A percentile compares a stretch with the other conserved stretches of the same genome.
Evolutionary conservation across 2,113 vertebrate species (phyloP).

Genomic region (Gila orcuttii): DNA sequence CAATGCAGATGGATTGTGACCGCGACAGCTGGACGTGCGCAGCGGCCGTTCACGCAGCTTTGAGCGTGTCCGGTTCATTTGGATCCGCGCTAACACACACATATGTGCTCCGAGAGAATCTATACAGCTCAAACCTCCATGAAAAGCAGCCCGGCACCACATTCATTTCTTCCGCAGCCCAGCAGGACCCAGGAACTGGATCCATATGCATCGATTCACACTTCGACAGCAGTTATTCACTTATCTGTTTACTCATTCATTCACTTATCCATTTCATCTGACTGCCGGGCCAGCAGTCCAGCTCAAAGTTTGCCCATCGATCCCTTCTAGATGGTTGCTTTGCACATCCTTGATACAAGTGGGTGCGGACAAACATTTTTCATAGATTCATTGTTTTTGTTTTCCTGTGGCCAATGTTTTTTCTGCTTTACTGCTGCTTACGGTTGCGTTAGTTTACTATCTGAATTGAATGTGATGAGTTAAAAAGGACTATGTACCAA

Average conservation of each 20-base stretch:
- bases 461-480: background rate
- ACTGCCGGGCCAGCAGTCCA: conserved; percentile 51
- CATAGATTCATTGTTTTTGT: background rate
- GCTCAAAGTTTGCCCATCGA: conserved; percentile 46
- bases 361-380: background rate
- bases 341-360: background rate
- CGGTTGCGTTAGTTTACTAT: background rate
- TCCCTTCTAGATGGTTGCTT: conserved; percentile 16
- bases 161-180: conserved; percentile 63
- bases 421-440: background rate
- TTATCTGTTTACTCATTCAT: conserved; percentile 74
- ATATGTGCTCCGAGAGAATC: background rate
- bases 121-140: conserved; percentile 22
- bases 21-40: conserved; percentile 3
- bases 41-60: background rate
- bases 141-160: conserved; percentile 32
- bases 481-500: background rate
- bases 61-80: conserved; percentile 10
- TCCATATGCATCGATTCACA: conserved; percentile 74
- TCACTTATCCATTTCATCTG: conserved; percentile 63
- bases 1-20: conserved; percentile 53
- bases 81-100: conserved; percentile 35
- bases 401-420: background rate
- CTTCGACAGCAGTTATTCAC: conserved; percentile 69
- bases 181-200: conserved; percentile 63